A percentile compares a stretch with the other conserved stretches of the same genome.
These are phyloP conservation scores for Drosophila seguyi DNA, from an alignment of 1,140 invertebrate genomes.

Conservation along the genomic window DNA sequence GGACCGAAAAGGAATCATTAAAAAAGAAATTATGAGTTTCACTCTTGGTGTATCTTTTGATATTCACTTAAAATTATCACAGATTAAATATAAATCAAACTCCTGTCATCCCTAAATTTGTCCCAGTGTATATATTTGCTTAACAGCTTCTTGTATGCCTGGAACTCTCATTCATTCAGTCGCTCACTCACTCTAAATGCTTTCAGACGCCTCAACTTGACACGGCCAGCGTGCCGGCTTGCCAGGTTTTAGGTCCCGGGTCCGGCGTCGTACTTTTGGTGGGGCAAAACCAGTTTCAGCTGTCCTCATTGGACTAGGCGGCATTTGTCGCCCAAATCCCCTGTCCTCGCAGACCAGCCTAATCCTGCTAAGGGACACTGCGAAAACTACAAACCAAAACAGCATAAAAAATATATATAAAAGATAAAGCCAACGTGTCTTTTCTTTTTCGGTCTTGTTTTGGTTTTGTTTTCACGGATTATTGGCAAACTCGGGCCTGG, in stretches of 20 bases:
- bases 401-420: conserved; percentile 6
- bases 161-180: conserved; percentile 63
- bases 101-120: conserved; percentile 7
- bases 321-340: conserved; percentile 64
- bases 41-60: too few species aligned
- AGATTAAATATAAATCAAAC: background rate
- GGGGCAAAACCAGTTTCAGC: conserved; percentile 9
- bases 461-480: conserved; percentile 77
- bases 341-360: conserved; percentile 52
- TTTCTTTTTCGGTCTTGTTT: conserved; percentile 49
- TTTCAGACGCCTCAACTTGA: conserved; percentile 61
- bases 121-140: conserved; percentile 54
- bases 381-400: conserved; percentile 56
- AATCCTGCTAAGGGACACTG: conserved; percentile 53
- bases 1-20: too few species aligned
- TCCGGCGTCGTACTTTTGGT: background rate
- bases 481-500: conserved; percentile 63
- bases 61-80: background rate
- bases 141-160: conserved; percentile 67
- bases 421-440: conserved; percentile 15
- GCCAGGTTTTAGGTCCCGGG: conserved; percentile 4
- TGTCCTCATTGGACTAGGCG: conserved; percentile 40
- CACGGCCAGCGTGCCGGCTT: conserved; percentile 29
- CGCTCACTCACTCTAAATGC: conserved; percentile 65
- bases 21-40: too few species aligned